These are phyloP conservation scores for Caretta caretta DNA, from an alignment of 2,113 vertebrate species.

Conservation along the genomic window DNA sequence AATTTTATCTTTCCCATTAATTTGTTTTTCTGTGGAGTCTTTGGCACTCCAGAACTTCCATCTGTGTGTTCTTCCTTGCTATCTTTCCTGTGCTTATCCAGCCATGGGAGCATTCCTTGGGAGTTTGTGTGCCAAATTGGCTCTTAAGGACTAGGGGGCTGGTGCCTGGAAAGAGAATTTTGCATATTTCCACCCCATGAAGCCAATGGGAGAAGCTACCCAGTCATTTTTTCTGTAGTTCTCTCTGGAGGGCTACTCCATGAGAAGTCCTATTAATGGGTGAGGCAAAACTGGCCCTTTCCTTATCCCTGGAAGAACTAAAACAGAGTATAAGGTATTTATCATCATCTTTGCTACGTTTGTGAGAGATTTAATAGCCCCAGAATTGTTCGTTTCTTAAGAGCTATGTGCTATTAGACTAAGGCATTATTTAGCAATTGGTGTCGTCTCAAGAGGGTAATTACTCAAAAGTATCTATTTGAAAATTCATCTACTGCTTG, in stretches of 20 bases:
- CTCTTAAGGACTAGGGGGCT: conserved; percentile 4
- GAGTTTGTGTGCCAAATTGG: conserved; percentile 18
- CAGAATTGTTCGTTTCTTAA: conserved; percentile 63
- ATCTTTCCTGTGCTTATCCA: background rate
- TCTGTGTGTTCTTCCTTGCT: background rate
- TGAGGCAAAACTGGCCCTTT: conserved; percentile 30
- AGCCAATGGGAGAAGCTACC: background rate
- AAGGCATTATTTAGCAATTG: conserved; percentile 63
- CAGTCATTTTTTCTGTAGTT: conserved; percentile 25
- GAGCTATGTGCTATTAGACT: conserved; percentile 71
- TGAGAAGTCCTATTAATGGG: conserved; percentile 26
- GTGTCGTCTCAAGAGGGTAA: conserved; percentile 66
- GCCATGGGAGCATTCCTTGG: background rate
- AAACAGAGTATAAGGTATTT: conserved; percentile 57
- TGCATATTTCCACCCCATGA: background rate
- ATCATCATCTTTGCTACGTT: conserved; percentile 59
- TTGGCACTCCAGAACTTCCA: background rate
- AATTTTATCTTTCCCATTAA: background rate
- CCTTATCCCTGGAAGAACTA: conserved; percentile 6
- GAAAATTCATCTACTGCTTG: conserved; percentile 65
- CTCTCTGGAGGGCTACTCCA: conserved; percentile 2
- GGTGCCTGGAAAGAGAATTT: conserved; percentile 27
- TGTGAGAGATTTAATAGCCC: conserved; percentile 67
- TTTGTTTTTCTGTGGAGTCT: background rate
- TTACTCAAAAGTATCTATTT: conserved; percentile 74